Percentiles rank a stretch among this genome's conserved stretches.
Evolutionary conservation across 2,888 invertebrate species (phyloP).

Genomic region (Andrena haemorrhoa): DNA sequence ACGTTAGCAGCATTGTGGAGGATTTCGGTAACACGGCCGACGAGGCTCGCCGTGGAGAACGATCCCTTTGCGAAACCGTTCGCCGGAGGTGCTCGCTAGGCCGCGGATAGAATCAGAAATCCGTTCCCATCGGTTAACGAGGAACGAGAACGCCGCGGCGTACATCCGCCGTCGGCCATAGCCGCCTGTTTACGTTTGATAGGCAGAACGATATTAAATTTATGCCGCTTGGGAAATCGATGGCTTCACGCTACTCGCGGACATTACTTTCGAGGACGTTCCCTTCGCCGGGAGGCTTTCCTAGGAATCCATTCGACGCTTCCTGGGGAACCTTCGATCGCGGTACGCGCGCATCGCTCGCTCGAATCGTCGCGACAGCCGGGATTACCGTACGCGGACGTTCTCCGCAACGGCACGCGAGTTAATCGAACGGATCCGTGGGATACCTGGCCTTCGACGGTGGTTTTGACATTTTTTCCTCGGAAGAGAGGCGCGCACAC

Average conservation of each 20-base stretch:
- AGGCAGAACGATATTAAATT: slow-evolving; percentile 48
- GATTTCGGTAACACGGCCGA: slow-evolving; percentile 65
- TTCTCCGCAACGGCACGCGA: slow-evolving; percentile 7
- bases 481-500: slow-evolving; percentile 30
- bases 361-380: neutral
- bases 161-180: slow-evolving; percentile 32
- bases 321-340: slow-evolving; percentile 1
- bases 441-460: slow-evolving; percentile 54
- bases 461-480: slow-evolving; percentile 24
- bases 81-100: slow-evolving; percentile 49
- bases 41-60: slow-evolving; percentile 58
- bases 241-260: neutral
- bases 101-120: slow-evolving; percentile 61
- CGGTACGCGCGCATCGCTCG: neutral
- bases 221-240: slow-evolving; percentile 40
- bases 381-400: neutral
- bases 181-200: slow-evolving; percentile 44
- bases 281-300: neutral
- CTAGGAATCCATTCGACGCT: neutral
- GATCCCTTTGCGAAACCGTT: slow-evolving; percentile 65
- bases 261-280: slow-evolving; percentile 15
- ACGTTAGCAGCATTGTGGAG: slow-evolving; percentile 54
- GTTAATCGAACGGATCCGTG: slow-evolving; percentile 30
- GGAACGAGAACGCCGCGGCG: slow-evolving; percentile 31
- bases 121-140: slow-evolving; percentile 66